These are phyloP conservation scores for Sphecodes monilicornis DNA, from an alignment of 2,888 invertebrate genomes.

Conservation along the genomic window DNA sequence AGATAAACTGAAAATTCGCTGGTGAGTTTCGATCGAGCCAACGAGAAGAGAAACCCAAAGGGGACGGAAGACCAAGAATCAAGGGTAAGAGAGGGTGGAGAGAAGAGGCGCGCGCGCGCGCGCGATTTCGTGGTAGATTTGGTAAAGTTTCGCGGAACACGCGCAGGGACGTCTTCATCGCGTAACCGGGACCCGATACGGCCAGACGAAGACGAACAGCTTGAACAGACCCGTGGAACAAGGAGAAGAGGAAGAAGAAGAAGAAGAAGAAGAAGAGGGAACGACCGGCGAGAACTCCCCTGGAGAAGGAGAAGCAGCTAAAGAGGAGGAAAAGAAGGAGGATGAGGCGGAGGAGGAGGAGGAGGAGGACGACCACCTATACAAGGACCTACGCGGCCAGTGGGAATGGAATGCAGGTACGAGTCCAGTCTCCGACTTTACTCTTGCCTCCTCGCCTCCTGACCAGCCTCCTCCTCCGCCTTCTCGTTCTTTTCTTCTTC, in stretches of 20 bases:
- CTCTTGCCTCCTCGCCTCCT: conserved; percentile 74
- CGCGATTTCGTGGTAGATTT: conserved; percentile 12
- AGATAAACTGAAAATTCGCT: conserved; percentile 11
- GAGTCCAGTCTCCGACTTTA: conserved; percentile 79
- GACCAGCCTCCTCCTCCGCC: conserved; percentile 70
- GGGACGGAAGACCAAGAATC: not conserved
- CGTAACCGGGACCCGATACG: conserved; percentile 44
- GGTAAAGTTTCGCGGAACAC: conserved; percentile 22
- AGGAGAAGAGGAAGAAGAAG: conserved; percentile 16
- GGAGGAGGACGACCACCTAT: conserved; percentile 79
- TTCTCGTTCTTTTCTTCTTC: conserved; percentile 47
- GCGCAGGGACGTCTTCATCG: conserved; percentile 51
- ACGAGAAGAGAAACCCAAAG: not conserved
- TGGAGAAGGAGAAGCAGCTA: conserved; percentile 30
- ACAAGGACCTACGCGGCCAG: conserved; percentile 83
- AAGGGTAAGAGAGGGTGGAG: not conserved
- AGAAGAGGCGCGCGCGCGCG: not conserved
- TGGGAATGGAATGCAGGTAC: conserved; percentile 85
- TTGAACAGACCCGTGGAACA: conserved; percentile 27
- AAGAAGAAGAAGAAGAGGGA: conserved; percentile 32
- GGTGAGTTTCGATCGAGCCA: not conserved
- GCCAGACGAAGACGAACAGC: conserved; percentile 47
- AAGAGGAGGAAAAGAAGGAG: conserved; percentile 39
- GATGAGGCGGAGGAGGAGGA: conserved; percentile 61
- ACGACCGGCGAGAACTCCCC: conserved; percentile 18